These are phyloP conservation scores for Acanthurus tractus DNA, from an alignment of 2,797 vertebrate genomes.

Conservation along the genomic window DNA sequence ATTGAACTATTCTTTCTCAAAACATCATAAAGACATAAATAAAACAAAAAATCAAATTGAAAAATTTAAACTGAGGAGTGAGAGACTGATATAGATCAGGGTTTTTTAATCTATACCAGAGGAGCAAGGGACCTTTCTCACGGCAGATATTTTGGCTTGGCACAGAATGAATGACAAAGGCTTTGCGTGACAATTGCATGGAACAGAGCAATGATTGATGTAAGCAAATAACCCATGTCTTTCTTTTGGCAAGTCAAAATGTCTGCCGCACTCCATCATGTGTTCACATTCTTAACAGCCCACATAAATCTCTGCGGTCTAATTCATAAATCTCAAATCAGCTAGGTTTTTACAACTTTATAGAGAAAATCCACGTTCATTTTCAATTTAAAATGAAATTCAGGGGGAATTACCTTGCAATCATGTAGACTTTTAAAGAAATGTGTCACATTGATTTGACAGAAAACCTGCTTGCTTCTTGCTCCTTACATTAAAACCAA, in stretches of 20 bases:
- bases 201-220: background rate
- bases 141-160: background rate
- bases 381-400: background rate
- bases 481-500: background rate
- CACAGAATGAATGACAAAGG: too few species aligned
- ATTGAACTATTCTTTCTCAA: too few species aligned
- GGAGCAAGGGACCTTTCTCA: background rate
- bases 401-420: too few species aligned
- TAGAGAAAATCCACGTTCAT: background rate
- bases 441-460: rapidly evolving
- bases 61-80: too few species aligned
- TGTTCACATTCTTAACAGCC: background rate
- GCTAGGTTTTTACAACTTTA: background rate
- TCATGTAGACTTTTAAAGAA: background rate
- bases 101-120: background rate
- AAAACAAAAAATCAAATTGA: too few species aligned
- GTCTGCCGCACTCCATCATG: background rate
- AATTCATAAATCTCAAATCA: too few species aligned
- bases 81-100: too few species aligned
- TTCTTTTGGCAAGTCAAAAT: background rate
- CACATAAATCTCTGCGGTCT: too few species aligned
- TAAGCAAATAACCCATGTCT: background rate
- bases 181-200: background rate
- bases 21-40: too few species aligned
- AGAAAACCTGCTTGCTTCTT: background rate